Evolutionary conservation across 2,888 invertebrate species (phyloP).

Genomic region (Acholoe squamosa): DNA sequence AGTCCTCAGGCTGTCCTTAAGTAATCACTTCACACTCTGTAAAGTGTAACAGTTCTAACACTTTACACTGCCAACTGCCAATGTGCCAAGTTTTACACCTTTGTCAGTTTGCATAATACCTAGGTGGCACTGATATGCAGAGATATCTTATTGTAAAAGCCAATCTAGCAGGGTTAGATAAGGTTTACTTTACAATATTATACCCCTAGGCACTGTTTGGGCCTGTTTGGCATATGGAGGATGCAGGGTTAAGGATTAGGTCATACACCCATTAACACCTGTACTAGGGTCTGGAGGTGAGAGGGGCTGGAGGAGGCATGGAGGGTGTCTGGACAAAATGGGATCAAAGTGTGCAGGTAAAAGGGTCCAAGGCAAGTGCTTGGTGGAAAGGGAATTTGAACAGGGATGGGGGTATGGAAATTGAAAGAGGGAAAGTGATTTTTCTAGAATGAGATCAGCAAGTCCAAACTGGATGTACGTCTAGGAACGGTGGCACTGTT

Average conservation of each 20-base stretch:
- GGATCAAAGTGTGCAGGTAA: slow-evolving; percentile 5
- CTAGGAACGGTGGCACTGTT: too few relatives aligned
- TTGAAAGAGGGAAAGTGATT: too few relatives aligned
- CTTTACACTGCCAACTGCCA: slow-evolving; percentile 1
- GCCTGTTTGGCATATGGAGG: neutral
- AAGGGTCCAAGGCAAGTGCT: neutral
- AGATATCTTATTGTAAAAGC: neutral
- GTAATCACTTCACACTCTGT: neutral
- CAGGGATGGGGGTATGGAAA: too few relatives aligned
- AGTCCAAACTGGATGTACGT: too few relatives aligned
- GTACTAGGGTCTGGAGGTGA: neutral
- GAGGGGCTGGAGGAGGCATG: neutral
- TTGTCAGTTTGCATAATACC: neutral
- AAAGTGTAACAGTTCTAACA: neutral
- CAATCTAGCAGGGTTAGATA: neutral
- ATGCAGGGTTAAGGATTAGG: slow-evolving; percentile 6
- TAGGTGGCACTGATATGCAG: neutral
- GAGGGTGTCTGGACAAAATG: neutral
- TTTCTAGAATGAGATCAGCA: too few relatives aligned
- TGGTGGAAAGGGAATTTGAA: too few relatives aligned
- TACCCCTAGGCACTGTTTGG: neutral
- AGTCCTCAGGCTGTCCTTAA: neutral
- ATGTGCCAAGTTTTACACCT: neutral
- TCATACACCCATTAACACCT: neutral
- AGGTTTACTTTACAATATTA: neutral